A percentile compares a stretch with the other conserved stretches of the same genome.
Conservation (phyloP, 1,140 invertebrate species). For the Lepidostoma basale region DNA sequence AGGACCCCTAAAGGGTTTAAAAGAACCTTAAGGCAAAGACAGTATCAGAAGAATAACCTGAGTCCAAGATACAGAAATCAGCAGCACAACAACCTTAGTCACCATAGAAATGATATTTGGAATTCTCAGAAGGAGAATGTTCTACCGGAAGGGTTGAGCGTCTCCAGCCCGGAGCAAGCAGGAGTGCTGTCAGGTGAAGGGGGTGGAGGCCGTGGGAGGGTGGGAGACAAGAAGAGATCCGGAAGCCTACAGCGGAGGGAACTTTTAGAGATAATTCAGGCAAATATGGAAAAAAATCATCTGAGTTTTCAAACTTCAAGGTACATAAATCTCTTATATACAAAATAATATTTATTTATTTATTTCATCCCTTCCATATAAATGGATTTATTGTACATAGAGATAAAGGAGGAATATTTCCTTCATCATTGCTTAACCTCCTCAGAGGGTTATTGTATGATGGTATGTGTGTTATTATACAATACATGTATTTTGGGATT, state of each 20-base stretch:
- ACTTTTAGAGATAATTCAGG: slow-evolving; percentile 84
- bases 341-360: background rate
- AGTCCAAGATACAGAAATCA: slow-evolving; percentile 53
- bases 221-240: slow-evolving; percentile 61
- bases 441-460: too few relatives aligned
- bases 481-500: background rate
- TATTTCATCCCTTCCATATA: too few relatives aligned
- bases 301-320: slow-evolving; percentile 80
- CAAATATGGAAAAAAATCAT: slow-evolving; percentile 91
- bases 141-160: slow-evolving; percentile 25
- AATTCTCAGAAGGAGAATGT: slow-evolving; percentile 44
- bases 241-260: slow-evolving; percentile 80
- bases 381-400: background rate
- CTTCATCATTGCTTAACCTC: too few relatives aligned
- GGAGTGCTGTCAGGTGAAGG: slow-evolving; percentile 30
- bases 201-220: slow-evolving; percentile 53
- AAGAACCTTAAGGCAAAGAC: slow-evolving; percentile 40
- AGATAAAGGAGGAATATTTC: background rate
- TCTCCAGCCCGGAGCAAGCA: slow-evolving; percentile 36
- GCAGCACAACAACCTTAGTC: slow-evolving; percentile 42
- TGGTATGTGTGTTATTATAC: too few relatives aligned
- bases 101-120: slow-evolving; percentile 44
- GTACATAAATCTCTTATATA: slow-evolving; percentile 53
- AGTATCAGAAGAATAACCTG: slow-evolving; percentile 48
- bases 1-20: slow-evolving; percentile 42